Percentiles rank a stretch among this genome's conserved stretches.
These are phyloP conservation scores for Aphis gossypii DNA, from an alignment of 1,140 invertebrate genomes.

Conservation along the genomic window DNA sequence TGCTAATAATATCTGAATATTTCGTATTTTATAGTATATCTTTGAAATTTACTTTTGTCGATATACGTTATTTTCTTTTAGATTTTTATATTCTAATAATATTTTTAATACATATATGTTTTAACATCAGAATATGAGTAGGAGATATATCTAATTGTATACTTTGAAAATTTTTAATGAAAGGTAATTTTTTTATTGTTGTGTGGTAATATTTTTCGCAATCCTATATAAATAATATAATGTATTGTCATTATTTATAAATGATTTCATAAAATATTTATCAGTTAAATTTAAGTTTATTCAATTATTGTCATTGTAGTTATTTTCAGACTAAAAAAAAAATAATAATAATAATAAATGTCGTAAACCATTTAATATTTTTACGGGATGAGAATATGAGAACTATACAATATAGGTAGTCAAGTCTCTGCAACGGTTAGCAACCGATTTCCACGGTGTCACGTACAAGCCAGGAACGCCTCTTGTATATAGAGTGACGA, in stretches of 20 bases:
- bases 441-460: conserved; percentile 53
- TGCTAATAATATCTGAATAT: not conserved
- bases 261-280: not conserved
- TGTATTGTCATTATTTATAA: not conserved
- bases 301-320: not conserved
- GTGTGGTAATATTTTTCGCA: not conserved
- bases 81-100: not conserved
- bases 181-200: not conserved
- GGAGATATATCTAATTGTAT: not conserved
- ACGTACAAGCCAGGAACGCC: conserved; percentile 48
- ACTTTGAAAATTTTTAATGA: not conserved
- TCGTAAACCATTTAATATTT: not conserved
- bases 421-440: conserved; percentile 36
- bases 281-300: not conserved
- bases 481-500: not conserved
- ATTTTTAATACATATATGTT: not conserved
- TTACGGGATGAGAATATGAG: not conserved
- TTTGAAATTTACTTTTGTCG: not conserved
- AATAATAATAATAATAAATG: not conserved
- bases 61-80: too few species aligned
- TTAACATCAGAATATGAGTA: too few species aligned
- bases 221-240: not conserved
- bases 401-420: conserved; percentile 10
- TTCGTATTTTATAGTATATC: not conserved
- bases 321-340: not conserved